A percentile compares a stretch with the other conserved stretches of the same genome.
phyloP scores from a whole-genome alignment of 2,888 invertebrate genomes.

The Acleris cristana region DNA sequence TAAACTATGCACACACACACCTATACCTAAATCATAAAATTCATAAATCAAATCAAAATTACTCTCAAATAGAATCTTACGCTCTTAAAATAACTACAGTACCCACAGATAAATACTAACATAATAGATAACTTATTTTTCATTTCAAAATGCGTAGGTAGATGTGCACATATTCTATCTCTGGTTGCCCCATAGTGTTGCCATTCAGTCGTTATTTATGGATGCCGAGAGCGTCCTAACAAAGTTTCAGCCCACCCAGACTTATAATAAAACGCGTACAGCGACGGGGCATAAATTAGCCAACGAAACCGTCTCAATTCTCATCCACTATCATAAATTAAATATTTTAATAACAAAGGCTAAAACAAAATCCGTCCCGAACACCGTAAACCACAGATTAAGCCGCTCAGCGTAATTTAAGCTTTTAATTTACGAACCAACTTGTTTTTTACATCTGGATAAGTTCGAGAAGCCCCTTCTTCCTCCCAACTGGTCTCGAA shows the following conservation, averaged over 20 bases:
- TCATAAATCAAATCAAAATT: no score
- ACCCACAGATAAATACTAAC: background rate
- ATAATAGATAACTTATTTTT: background rate
- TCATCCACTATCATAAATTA: conserved; percentile 62
- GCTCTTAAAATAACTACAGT: no score
- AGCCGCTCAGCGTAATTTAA: conserved; percentile 55
- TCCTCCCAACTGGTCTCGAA: conserved; percentile 45
- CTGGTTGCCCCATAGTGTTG: conserved; percentile 15
- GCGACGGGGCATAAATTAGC: conserved; percentile 69
- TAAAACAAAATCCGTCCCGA: conserved; percentile 61
- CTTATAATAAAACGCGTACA: conserved; percentile 60
- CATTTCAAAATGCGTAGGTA: background rate
- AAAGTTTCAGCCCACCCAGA: conserved; percentile 68
- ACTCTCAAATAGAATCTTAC: no score
- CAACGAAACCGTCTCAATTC: conserved; percentile 67
- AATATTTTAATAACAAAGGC: conserved; percentile 66
- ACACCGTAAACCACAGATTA: conserved; percentile 7
- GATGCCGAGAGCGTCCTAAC: conserved; percentile 21
- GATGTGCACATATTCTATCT: background rate
- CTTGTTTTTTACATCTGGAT: conserved; percentile 61
- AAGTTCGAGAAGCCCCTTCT: conserved; percentile 51
- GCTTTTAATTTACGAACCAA: conserved; percentile 68
- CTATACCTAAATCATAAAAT: no score
- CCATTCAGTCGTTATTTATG: conserved; percentile 30
- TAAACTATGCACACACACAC: no score